Conservation (phyloP, 2,113 vertebrate genomes). For the Eulemur rufifrons region DNA sequence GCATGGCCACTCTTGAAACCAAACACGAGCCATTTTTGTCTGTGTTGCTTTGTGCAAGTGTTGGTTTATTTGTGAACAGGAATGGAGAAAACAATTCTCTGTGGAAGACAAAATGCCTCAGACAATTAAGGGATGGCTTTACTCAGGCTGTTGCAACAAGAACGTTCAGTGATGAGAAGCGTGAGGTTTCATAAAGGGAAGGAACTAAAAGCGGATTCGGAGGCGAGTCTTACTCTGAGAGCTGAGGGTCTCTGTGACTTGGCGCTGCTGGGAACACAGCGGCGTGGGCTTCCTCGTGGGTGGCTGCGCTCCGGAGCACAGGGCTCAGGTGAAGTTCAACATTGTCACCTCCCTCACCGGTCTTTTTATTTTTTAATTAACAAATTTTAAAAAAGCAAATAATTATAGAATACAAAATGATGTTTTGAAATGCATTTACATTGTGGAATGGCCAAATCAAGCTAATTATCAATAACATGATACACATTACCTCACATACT, state of each 20-base stretch:
- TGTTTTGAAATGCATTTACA: not conserved
- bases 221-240: not conserved
- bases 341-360: not conserved
- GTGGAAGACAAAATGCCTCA: not conserved
- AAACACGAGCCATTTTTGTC: not conserved
- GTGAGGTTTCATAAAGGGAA: not conserved
- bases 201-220: not conserved
- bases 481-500: not conserved
- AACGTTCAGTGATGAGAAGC: not conserved
- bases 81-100: not conserved
- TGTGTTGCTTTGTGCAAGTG: not conserved
- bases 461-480: not conserved
- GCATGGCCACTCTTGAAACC: not conserved
- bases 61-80: not conserved
- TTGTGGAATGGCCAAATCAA: not conserved
- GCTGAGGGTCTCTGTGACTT: fast-evolving
- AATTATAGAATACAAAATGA: not conserved
- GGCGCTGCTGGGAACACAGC: not conserved
- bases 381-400: not conserved
- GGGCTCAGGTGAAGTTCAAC: not conserved
- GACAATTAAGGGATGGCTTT: not conserved
- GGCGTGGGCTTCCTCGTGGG: fast-evolving
- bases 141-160: not conserved
- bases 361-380: not conserved
- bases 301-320: not conserved